phyloP scores from a whole-genome alignment of 2,797 vertebrate species.

The Enteromius afrohamiltoni region DNA sequence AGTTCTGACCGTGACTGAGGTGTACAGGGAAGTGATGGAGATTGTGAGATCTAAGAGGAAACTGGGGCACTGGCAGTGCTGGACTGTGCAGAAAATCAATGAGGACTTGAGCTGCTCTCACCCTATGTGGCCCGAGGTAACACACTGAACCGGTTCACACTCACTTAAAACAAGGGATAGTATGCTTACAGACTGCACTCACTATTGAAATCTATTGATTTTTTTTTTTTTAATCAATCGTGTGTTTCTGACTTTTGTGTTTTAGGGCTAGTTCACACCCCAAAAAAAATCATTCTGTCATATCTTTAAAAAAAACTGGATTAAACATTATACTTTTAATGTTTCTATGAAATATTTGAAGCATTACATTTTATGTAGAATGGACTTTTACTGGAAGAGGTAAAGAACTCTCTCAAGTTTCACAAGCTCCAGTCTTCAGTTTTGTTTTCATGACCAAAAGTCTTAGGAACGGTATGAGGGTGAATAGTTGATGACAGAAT shows the following conservation, averaged over 20 bases:
- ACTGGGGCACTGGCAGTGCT: slow-evolving; percentile 61
- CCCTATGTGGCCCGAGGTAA: slow-evolving; percentile 78
- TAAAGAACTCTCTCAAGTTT: too few species aligned
- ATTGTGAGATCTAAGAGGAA: slow-evolving; percentile 64
- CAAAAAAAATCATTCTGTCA: too few species aligned
- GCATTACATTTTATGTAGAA: too few species aligned
- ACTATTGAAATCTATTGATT: neutral
- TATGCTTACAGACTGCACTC: neutral
- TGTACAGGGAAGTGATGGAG: slow-evolving; percentile 71
- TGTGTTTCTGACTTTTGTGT: neutral
- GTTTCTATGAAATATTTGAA: too few species aligned
- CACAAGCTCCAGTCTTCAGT: too few species aligned
- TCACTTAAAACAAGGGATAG: neutral
- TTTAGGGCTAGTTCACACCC: neutral
- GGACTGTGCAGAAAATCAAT: slow-evolving; percentile 61
- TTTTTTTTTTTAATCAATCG: neutral
- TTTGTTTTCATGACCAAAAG: too few species aligned
- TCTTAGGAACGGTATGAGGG: too few species aligned
- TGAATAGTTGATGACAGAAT: neutral
- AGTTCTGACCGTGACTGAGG: slow-evolving; percentile 66
- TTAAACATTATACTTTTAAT: too few species aligned
- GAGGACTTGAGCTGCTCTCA: slow-evolving; percentile 68
- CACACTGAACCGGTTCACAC: neutral
- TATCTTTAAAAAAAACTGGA: too few species aligned
- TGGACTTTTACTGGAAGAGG: too few species aligned